Evolutionary conservation across 2,113 vertebrate species (phyloP).

Genomic region (Plecotus auritus): DNA sequence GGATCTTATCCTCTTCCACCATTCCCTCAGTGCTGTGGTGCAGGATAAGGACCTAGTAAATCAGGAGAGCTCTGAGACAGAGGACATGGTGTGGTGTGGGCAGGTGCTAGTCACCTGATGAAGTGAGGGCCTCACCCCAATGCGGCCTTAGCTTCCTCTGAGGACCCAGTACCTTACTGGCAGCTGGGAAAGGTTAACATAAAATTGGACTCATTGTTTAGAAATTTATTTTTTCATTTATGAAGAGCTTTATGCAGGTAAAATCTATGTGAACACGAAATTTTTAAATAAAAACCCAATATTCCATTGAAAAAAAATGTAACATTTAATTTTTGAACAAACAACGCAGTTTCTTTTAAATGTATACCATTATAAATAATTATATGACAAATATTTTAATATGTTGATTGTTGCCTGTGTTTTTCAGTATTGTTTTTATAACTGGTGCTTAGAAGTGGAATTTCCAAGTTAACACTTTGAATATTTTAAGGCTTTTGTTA

Average conservation of each 20-base stretch:
- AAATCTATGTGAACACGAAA: not conserved
- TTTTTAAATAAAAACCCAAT: not conserved
- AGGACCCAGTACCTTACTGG: not conserved
- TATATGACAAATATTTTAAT: not conserved
- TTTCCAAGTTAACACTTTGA: not conserved
- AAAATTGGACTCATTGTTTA: not conserved
- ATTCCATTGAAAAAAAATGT: not conserved
- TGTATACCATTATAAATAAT: not conserved
- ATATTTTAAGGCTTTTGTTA: not conserved
- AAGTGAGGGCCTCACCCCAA: not conserved
- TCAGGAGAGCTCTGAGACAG: not conserved
- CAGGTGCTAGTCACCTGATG: not conserved
- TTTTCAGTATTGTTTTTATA: not conserved
- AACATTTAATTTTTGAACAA: not conserved
- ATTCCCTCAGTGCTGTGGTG: not conserved
- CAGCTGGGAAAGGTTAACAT: not conserved
- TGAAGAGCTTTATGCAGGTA: not conserved
- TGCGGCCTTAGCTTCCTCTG: not conserved
- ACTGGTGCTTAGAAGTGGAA: not conserved
- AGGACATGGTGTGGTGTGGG: not conserved
- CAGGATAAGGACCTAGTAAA: not conserved
- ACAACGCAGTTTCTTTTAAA: not conserved
- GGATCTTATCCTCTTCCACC: not conserved
- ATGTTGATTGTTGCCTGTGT: not conserved
- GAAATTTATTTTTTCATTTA: not conserved